Evolutionary conservation across 2,113 vertebrate genomes (phyloP), one percentile per base, ranked within the genome.

Genomic region (Ivindomyrus marchei): DNA sequence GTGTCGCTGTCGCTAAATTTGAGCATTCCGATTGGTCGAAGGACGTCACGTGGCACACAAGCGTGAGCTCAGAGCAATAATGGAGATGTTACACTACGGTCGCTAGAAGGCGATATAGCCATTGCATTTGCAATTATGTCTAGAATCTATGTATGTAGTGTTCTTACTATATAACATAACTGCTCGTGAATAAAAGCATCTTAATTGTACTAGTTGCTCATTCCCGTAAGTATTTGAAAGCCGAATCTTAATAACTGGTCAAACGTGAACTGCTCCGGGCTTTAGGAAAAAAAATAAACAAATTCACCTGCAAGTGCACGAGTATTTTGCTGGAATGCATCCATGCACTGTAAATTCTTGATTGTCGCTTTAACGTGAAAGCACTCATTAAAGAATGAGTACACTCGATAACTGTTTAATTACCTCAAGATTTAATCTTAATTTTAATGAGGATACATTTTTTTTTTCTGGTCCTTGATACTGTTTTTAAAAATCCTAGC

Each of bases 221-320:
- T 66, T 70, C n/a, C 62, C 10, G 10, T 31, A 27, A 70, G 62
- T 70, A 31, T 70, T 31, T 70, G 27, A 70, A 31, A 70, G 3
- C 24, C 62, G n/a, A 1, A 70, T 11, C 10, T n/a, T 31, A 70
- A n/a, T n/a, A 5, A 66, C 6, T 45, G 6, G 39, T 24, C 39
- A 42, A 83, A 13, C 62, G n/a, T 66, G 77, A 83, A 83, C 42
- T 45, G 0, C 46, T 46, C 2, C 13, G 4, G 0, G 19, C 31
- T 31, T 10, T 74, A 31, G 2, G 39, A 45, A 46, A 1, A n/a
- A 49, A 77, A 88, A 53, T 91, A 94, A 56, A 21, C 0, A 56
- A 56, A 94, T 94, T 85, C 80, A 84, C 42, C 42, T 21, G 36
- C 80, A 3, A 84, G 7, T 19, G 80, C 42, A 45, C 19, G 39